Base-by-base conservation (phyloP, 2,797 vertebrate genomes). In the Holocentrus rufus region DNA sequence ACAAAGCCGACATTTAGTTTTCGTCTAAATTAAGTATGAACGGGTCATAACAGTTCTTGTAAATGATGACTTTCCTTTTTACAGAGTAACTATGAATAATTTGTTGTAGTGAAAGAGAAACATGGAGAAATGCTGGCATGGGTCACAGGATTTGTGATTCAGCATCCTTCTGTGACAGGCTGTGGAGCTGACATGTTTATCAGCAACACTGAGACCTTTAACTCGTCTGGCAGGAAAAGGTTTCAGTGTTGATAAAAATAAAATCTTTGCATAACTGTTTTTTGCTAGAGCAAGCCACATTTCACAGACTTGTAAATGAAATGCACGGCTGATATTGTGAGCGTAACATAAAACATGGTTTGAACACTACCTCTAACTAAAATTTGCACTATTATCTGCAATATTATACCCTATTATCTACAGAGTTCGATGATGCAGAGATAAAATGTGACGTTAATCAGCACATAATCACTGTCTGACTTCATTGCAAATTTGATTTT, bases 181-280 rank as follows among this genome's bases (percentile, higher is more conserved):
- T 34, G 63, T 74, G 76, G 14, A 23, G 34, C 47, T 58, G 78
- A 80, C 80, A 72, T 74, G 77, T 82, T 58, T 72, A 86, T 77
- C 82, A 85, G n/a, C n/a, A n/a, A n/a, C n/a, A n/a, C n/a, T n/a
- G n/a, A n/a, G n/a, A n/a, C n/a, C n/a, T 79, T 62, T 20, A 49
- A 85, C 86, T 82, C 77, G 74, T 69, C 34, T 63, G 68, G 47
- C 79, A 72, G 72, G 70, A 69, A 86, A 83, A 77, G 69, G 0
- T 58, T 76, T 73, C 11, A 0, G 25, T 54, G 64, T 47, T 76
- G 36, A 13, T 56, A 50, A 23, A 23, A 22, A 34, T 61, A 11
- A 4, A 9, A 17, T 50, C 72, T 62, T 54, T 44, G 17, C 18
- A 56, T 31, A n/a, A 31, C 6, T 31, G n/a, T n/a, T 31, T 56